Conservation (phyloP, 2,113 vertebrate genomes). For the Esox niger region DNA sequence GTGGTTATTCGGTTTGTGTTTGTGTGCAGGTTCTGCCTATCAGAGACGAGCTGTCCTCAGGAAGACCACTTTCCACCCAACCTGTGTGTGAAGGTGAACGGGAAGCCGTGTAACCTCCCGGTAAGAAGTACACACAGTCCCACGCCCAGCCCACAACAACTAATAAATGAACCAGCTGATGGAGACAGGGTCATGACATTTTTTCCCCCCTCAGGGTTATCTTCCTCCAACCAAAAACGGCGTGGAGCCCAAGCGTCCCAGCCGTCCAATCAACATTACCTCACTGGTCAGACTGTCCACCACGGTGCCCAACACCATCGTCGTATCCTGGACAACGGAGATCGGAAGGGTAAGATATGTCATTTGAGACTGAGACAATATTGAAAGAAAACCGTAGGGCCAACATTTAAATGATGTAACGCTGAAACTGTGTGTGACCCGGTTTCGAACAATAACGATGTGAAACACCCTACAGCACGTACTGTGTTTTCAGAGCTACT, state of each 20-base stretch:
- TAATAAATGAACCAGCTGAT: too few species aligned
- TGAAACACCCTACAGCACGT: not conserved
- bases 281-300: slow-evolving; percentile 95
- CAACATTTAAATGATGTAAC: too few species aligned
- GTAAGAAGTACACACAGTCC: slow-evolving; percentile 71
- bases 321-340: slow-evolving; percentile 96
- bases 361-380: too few species aligned
- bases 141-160: not conserved
- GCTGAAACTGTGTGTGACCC: too few species aligned
- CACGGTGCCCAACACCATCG: slow-evolving; percentile 95
- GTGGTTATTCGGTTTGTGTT: not conserved
- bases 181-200: too few species aligned
- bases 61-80: slow-evolving; percentile 99
- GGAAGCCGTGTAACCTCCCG: slow-evolving; percentile 96
- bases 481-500: slow-evolving; percentile 84
- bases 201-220: slow-evolving; percentile 80
- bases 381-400: too few species aligned
- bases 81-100: slow-evolving; percentile 98
- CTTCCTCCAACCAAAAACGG: slow-evolving; percentile 99
- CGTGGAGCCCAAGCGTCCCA: slow-evolving; percentile 98
- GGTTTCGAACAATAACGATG: not conserved
- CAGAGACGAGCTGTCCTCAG: slow-evolving; percentile 99
- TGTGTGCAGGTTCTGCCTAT: slow-evolving; percentile 91
- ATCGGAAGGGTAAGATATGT: slow-evolving; percentile 89
- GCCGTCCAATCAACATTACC: slow-evolving; percentile 99